These are phyloP conservation scores for Rotaria macrura DNA, from an alignment of 2,888 invertebrate genomes.

Conservation along the genomic window DNA sequence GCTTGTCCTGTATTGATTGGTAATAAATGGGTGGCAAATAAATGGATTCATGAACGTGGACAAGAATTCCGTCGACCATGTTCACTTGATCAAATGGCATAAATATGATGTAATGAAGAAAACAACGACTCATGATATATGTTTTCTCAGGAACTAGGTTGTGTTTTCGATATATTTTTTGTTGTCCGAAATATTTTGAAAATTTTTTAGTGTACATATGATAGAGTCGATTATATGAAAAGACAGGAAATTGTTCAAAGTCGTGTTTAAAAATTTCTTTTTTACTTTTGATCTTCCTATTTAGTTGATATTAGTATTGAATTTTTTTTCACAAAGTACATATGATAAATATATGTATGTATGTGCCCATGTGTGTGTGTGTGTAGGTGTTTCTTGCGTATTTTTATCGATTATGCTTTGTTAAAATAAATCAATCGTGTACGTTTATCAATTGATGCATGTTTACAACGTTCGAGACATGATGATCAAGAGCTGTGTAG, in stretches of 20 bases:
- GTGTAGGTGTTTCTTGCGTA: neutral
- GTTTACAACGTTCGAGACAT: neutral
- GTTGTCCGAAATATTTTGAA: neutral
- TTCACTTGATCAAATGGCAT: neutral
- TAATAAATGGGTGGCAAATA: neutral
- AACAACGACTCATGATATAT: no score
- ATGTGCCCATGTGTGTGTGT: no score
- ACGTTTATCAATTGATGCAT: neutral
- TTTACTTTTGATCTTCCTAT: neutral
- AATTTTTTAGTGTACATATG: neutral
- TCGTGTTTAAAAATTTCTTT: neutral
- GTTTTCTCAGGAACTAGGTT: no score
- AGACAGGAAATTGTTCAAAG: neutral
- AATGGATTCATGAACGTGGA: neutral
- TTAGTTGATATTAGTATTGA: neutral
- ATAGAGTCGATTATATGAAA: neutral
- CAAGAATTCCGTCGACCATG: neutral
- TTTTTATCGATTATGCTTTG: neutral
- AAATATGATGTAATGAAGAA: neutral
- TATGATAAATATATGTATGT: no score
- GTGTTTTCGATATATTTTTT: neutral
- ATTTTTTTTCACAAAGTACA: no score
- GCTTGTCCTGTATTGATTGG: slow-evolving; percentile 92
- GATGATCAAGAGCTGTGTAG: no score
- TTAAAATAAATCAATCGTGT: neutral